A percentile compares a stretch with the other conserved stretches of the same genome.
phyloP scores from a whole-genome alignment of 2,888 invertebrate species.

The Linyphia triangularis region DNA sequence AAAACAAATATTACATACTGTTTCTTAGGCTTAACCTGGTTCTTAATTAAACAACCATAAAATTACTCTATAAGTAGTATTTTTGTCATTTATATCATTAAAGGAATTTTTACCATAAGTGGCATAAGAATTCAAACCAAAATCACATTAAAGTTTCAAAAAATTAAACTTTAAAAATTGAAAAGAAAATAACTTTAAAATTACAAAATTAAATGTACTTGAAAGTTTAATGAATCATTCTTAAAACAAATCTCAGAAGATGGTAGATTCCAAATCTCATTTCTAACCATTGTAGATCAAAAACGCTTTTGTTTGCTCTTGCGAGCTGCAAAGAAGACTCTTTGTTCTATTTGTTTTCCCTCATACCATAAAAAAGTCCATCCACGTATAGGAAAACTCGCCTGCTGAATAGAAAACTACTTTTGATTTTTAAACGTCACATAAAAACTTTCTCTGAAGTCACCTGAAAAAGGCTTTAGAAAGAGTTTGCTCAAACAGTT shows the following conservation, averaged over 20 bases:
- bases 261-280: not conserved
- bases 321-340: conserved; percentile 8
- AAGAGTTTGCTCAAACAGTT: not conserved
- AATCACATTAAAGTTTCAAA: too few species aligned
- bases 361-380: not conserved
- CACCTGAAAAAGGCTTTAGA: not conserved
- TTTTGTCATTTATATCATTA: too few species aligned
- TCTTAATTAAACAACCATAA: too few species aligned
- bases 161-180: too few species aligned
- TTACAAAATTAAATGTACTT: too few species aligned
- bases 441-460: not conserved
- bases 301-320: conserved; percentile 9
- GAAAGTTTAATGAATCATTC: not conserved
- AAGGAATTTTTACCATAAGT: too few species aligned
- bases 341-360: conserved; percentile 1
- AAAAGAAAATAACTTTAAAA: too few species aligned
- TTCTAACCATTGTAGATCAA: not conserved
- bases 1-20: too few species aligned
- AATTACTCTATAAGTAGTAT: too few species aligned
- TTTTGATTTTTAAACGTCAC: not conserved
- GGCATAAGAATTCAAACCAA: too few species aligned
- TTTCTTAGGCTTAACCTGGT: too few species aligned
- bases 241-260: not conserved
- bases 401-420: conserved; percentile 21
- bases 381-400: conserved; percentile 27